Conservation (phyloP, 2,797 vertebrate genomes). For the Silurus aristotelis region DNA sequence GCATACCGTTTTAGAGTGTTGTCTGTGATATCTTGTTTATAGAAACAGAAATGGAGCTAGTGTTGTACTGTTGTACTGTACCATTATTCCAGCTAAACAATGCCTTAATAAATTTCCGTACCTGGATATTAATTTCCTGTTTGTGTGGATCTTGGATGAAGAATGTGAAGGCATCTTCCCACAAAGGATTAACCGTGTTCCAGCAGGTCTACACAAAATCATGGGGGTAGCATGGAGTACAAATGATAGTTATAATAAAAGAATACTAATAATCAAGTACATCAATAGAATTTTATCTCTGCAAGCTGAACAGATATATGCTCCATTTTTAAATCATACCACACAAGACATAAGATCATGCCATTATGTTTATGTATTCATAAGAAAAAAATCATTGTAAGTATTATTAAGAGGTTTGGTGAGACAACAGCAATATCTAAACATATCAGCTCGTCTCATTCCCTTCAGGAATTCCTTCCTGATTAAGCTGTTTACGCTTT, state of each 20-base stretch:
- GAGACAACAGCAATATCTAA: not conserved
- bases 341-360: not conserved
- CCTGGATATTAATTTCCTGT: constrained; percentile 87
- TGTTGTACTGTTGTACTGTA: not conserved
- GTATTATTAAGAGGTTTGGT: not conserved
- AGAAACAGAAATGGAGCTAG: not conserved
- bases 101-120: constrained; percentile 53
- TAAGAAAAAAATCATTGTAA: not conserved
- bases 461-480: not conserved
- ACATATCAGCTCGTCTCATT: not conserved
- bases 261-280: not conserved
- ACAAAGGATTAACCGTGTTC: constrained; percentile 78
- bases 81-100: not conserved
- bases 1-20: not conserved
- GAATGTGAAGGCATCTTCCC: constrained; percentile 92
- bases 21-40: not conserved
- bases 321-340: not conserved
- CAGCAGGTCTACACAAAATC: constrained; percentile 75
- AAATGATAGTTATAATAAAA: not conserved
- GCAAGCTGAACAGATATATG: not conserved
- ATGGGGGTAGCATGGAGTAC: not conserved
- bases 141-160: constrained; percentile 86
- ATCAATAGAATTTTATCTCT: not conserved
- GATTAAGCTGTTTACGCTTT: not conserved
- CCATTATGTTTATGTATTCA: not conserved